phyloP scores from a whole-genome alignment of 2,888 invertebrate species.

The Euphydryas editha region DNA sequence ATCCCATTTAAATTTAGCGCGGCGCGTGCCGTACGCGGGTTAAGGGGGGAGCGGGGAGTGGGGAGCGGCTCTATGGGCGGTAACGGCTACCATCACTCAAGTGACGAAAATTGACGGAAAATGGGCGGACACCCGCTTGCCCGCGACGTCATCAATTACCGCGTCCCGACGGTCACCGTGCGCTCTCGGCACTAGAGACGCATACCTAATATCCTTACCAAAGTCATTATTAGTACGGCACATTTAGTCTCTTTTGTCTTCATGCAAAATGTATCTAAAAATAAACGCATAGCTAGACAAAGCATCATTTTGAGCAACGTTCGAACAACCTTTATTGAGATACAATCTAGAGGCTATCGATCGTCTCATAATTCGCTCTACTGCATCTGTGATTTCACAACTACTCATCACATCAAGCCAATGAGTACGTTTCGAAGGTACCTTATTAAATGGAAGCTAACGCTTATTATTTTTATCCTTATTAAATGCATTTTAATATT shows the following conservation, averaged over 20 bases:
- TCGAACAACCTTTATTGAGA: constrained; percentile 78
- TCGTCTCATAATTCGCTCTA: constrained; percentile 78
- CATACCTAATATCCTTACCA: constrained; percentile 72
- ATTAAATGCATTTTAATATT: constrained; percentile 20
- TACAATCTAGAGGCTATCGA: constrained; percentile 80
- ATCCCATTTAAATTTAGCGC: constrained; percentile 82
- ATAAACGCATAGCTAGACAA: constrained; percentile 54
- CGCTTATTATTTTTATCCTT: constrained; percentile 33
- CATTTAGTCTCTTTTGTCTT: constrained; percentile 47
- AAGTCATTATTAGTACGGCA: constrained; percentile 62
- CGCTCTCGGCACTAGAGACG: constrained; percentile 59
- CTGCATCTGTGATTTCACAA: constrained; percentile 73
- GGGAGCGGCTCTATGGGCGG: constrained; percentile 64
- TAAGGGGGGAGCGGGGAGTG: constrained; percentile 52
- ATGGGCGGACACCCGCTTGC: constrained; percentile 82
- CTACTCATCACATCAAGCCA: constrained; percentile 74
- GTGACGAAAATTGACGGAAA: constrained; percentile 84
- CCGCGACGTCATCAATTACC: constrained; percentile 83
- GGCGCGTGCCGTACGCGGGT: constrained; percentile 76
- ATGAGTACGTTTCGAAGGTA: constrained; percentile 64
- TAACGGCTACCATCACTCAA: constrained; percentile 81
- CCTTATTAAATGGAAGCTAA: constrained; percentile 79
- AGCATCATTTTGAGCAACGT: constrained; percentile 70
- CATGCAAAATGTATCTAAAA: constrained; percentile 32
- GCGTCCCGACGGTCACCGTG: constrained; percentile 78